Evolutionary conservation across 37 sponge, comb jelly and placozoan species (phyloP), one percentile per base, ranked within the genome.

Genomic region (Chondrilla cf. caribensis): DNA sequence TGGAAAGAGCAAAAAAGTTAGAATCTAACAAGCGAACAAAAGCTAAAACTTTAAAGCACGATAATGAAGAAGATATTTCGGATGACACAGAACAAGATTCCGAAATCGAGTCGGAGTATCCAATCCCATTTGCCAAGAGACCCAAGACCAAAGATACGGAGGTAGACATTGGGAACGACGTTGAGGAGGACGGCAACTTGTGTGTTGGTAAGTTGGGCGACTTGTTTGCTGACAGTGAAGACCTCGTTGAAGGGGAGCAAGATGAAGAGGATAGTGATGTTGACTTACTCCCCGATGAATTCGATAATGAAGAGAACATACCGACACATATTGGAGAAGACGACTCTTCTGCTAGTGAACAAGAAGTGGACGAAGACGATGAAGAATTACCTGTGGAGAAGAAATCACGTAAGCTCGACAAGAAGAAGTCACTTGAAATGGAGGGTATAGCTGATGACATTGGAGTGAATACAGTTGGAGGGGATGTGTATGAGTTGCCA

Each of bases 401-500:
- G 47, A 81, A 89, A 60, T 86, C 90, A 47, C 47, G 31, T 29
- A 86, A 82, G 58, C 82, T 89, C 8, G 90, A 89, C 44, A 64
- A 47, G 3, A 62, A 54, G 73, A 85, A 75, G 54, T 54, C 44
- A 22, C n/a, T 3, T 3, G 66, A 42, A 0, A 22, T 68, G 42
- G 18, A 54, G 2, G 41, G 81, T 14, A 88, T 41, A 26, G 80
- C 78, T 32, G 78, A 54, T 2, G 96, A 95, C 70, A 19, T 87
- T 58, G 25, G 65, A 41, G 78, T 58, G 14, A 57, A 44, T 22
- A 58, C 84, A 26, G 68, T 2, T 31, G 71, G 64, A 15, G 64
- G 43, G 6, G 85, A 87, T 9, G 43, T 86, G n/a, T 93, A 82
- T 58, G 71, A 81, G 28, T 83, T 97, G n/a, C 97, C 97, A 24